A percentile compares a stretch with the other conserved stretches of the same genome.
These are phyloP conservation scores for Rhopalosiphum padi DNA, from an alignment of 1,140 invertebrate species.

Conservation along the genomic window DNA sequence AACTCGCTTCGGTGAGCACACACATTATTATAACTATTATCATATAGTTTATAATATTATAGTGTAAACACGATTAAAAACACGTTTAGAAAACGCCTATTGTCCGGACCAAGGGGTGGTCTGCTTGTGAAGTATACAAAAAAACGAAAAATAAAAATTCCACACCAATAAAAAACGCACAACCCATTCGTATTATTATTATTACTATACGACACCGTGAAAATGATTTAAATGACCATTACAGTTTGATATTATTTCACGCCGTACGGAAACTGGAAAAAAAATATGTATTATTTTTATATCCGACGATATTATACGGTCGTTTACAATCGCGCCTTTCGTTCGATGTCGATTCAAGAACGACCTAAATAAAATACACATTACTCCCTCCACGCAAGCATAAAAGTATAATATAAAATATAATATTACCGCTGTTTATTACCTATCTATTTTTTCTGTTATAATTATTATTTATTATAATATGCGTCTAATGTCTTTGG, in stretches of 20 bases:
- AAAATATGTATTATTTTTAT: background rate
- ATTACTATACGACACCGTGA: background rate
- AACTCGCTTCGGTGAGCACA: background rate
- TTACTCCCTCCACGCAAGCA: background rate
- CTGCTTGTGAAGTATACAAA: background rate
- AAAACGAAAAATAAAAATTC: background rate
- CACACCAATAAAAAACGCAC: background rate
- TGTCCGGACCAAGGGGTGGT: background rate
- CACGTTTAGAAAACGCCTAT: background rate
- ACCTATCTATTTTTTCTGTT: background rate
- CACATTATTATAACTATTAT: background rate
- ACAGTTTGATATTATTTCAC: background rate
- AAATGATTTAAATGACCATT: background rate
- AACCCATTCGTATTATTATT: background rate
- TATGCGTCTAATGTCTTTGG: too few species aligned
- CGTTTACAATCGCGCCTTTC: background rate
- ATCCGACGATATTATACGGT: background rate
- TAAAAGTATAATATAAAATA: background rate
- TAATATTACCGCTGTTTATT: background rate
- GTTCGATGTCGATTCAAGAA: background rate
- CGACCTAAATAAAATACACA: background rate
- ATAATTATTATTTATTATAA: background rate
- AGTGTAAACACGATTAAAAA: background rate
- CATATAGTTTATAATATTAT: background rate
- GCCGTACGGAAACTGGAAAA: background rate